phyloP scores from a whole-genome alignment of 2,797 vertebrate species.

The Protonibea diacanthus region DNA sequence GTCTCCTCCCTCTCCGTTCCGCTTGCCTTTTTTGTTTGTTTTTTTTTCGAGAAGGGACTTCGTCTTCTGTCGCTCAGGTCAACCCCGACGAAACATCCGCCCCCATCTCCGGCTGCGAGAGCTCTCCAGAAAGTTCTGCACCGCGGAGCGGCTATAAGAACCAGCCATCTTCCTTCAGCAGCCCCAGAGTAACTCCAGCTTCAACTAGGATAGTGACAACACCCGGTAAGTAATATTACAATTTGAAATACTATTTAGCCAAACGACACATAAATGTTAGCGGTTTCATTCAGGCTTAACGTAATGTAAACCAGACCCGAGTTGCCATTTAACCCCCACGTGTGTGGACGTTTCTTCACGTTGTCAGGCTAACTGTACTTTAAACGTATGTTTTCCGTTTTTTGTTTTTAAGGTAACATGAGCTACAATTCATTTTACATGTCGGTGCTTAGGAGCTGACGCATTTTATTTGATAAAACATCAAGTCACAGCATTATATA shows the following conservation, averaged over 20 bases:
- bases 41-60: too few species aligned
- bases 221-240: not conserved
- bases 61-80: not conserved
- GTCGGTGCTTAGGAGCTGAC: not conserved
- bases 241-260: not conserved
- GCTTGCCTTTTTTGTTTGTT: not conserved
- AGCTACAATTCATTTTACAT: not conserved
- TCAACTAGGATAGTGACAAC: accelerated
- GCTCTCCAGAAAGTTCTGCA: slow-evolving; percentile 85
- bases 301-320: not conserved
- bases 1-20: not conserved
- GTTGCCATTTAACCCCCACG: not conserved
- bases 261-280: accelerated
- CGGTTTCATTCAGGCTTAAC: not conserved
- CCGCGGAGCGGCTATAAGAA: slow-evolving; percentile 62
- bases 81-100: slow-evolving; percentile 63
- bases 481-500: not conserved
- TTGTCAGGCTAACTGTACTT: too few species aligned
- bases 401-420: not conserved
- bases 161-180: slow-evolving; percentile 47
- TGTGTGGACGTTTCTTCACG: not conserved
- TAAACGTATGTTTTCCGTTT: too few species aligned
- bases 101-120: slow-evolving; percentile 5
- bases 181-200: not conserved
- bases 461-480: not conserved